Evolutionary conservation across 2,113 vertebrate species (phyloP).

Genomic region (Oxyruncus cristatus): DNA sequence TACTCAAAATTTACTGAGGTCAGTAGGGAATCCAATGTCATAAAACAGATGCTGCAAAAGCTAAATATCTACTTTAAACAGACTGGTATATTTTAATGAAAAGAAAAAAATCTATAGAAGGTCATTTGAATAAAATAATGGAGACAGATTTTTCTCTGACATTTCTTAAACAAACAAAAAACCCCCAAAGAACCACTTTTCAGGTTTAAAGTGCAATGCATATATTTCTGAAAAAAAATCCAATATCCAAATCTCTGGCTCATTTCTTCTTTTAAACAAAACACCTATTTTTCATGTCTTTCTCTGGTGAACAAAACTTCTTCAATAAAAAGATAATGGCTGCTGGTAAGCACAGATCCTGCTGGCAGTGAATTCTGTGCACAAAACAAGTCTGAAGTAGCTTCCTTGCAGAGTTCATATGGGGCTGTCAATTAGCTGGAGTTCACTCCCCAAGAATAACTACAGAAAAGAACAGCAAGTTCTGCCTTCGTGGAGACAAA

Average conservation of each 20-base stretch:
- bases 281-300: not conserved
- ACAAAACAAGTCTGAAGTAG: not conserved
- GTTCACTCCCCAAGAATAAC: conserved; percentile 4
- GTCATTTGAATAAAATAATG: not conserved
- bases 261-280: not conserved
- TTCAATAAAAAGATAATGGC: not conserved
- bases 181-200: not conserved
- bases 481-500: conserved; percentile 32
- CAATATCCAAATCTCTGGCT: not conserved
- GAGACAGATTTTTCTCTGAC: not conserved
- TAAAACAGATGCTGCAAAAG: not conserved
- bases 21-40: not conserved
- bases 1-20: not conserved
- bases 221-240: not conserved
- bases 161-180: not conserved
- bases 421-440: not conserved
- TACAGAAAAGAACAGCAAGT: conserved; percentile 28
- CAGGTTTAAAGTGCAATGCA: not conserved
- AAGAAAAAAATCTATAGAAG: not conserved
- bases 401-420: not conserved
- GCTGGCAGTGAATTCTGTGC: not conserved
- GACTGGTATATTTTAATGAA: not conserved
- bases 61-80: not conserved
- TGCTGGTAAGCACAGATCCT: not conserved
- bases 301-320: not conserved